Evolutionary conservation across 2,113 vertebrate genomes (phyloP), one percentile per base, ranked within the genome.

Genomic region (Tursiops truncatus): DNA sequence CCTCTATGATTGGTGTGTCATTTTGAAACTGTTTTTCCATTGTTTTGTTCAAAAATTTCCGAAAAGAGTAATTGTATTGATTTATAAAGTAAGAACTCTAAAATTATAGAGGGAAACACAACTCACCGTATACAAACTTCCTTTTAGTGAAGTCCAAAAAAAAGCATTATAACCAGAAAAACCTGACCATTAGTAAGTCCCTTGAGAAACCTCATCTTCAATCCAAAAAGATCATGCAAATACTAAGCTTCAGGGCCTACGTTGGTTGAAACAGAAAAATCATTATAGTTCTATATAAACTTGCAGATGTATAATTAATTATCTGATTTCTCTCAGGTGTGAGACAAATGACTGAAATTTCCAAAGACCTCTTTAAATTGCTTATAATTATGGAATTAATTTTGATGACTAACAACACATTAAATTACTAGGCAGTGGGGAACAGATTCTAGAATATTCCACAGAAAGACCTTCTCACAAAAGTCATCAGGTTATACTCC

Each of bases 21-120:
- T 88, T 80, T 89, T 41, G 71, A 95, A 89, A 83, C 60, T 53
- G 2, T n/a, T 62, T 53, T 94, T 65, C 20, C 25, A 31, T 38
- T 50, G 53, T 53, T 95, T 90, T 87, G 93, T 89, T 96, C 44
- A 81, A 56, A 96, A 56, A 94, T 86, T 76, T 77, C 56, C 68
- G 74, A 41, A 65, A 63, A 71, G 56, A 20, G 28, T 86, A 88
- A 50, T 18, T 63, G 63, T 60, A 63, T 65, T 73, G 58, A 76
- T 13, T 86, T 77, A 81, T 38, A 86, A 90, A 73, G 11, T 33
- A 85, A 38, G n/a, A 84, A 76, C 7, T 73, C 25, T 65, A 77
- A 96, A 63, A 91, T 92, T 25, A 20, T 23, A 82, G 18, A 67
- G 20, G 21, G 6, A 94, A 77, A 28, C 15, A 23, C 4, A 2